A percentile compares a stretch with the other conserved stretches of the same genome.
These are phyloP conservation scores for Bufo bufo DNA, from an alignment of 2,113 vertebrate genomes.

Conservation along the genomic window DNA sequence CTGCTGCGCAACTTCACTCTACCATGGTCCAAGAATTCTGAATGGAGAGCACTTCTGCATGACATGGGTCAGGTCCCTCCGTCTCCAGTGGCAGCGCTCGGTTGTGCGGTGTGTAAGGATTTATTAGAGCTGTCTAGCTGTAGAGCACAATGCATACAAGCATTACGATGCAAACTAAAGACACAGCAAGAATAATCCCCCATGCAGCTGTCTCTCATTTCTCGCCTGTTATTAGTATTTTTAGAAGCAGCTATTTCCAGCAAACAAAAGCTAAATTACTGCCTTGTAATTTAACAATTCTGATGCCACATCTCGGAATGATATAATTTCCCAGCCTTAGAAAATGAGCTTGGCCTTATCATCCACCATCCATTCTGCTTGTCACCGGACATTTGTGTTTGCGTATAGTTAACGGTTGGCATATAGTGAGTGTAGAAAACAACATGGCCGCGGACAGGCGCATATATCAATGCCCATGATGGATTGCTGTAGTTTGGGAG, in stretches of 20 bases:
- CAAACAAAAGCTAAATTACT: conserved; percentile 6
- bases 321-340: conserved; percentile 9
- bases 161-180: not conserved
- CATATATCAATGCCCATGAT: not conserved
- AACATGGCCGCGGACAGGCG: not conserved
- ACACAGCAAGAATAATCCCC: conserved; percentile 1
- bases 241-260: conserved; percentile 37
- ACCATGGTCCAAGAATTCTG: conserved; percentile 29
- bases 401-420: not conserved
- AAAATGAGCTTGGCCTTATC: conserved; percentile 6
- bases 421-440: not conserved
- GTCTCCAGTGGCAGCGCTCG: conserved; percentile 13
- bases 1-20: not conserved
- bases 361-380: not conserved
- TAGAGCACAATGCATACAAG: conserved; percentile 20
- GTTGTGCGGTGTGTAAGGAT: conserved; percentile 4
- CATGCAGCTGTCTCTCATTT: conserved; percentile 32
- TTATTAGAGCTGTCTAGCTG: conserved; percentile 37
- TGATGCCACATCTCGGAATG: conserved; percentile 5
- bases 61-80: not conserved
- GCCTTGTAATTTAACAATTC: conserved; percentile 20
- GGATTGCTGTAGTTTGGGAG: not conserved
- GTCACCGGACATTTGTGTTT: not conserved
- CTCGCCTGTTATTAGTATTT: conserved; percentile 31
- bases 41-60: not conserved